phyloP scores from a whole-genome alignment of 2,797 vertebrate genomes.

The Megaceryle alcyon region DNA sequence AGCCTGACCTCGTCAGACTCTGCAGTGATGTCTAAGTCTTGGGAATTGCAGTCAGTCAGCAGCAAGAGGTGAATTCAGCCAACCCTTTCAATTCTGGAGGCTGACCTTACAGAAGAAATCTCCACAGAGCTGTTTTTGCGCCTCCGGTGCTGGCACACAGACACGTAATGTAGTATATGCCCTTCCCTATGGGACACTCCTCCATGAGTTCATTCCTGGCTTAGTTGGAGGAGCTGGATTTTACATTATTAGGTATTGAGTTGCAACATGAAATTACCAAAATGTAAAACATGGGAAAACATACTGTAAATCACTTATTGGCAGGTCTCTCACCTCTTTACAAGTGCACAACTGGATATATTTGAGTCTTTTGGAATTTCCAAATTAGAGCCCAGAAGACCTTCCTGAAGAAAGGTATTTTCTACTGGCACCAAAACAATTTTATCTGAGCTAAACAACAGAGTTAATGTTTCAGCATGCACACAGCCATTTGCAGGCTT shows the following conservation, averaged over 20 bases:
- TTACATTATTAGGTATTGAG: conserved; percentile 73
- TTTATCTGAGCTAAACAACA: conserved; percentile 69
- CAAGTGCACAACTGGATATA: conserved; percentile 35
- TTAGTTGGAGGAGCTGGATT: conserved; percentile 61
- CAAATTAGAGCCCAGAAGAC: conserved; percentile 69
- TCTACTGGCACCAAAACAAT: conserved; percentile 59
- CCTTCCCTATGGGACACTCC: conserved; percentile 30
- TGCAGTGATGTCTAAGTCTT: background rate
- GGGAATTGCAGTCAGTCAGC: conserved; percentile 19
- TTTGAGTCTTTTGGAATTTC: conserved; percentile 71
- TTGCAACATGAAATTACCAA: conserved; percentile 75
- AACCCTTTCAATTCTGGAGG: background rate
- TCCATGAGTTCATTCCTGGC: conserved; percentile 65
- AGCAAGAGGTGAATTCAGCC: conserved; percentile 39
- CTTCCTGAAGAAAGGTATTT: conserved; percentile 66
- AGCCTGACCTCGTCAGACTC: background rate
- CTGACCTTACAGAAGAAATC: background rate
- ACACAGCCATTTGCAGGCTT: background rate
- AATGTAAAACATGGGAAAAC: conserved; percentile 77
- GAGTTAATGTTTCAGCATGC: conserved; percentile 65
- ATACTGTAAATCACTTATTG: conserved; percentile 78
- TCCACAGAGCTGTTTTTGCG: background rate
- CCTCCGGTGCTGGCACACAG: conserved; percentile 18
- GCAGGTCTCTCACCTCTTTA: conserved; percentile 72
- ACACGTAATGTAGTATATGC: conserved; percentile 11